A percentile compares a stretch with the other conserved stretches of the same genome.
Evolutionary conservation across 2,113 vertebrate genomes (phyloP).

Genomic region (Hypocryptadius cinnamomeus): DNA sequence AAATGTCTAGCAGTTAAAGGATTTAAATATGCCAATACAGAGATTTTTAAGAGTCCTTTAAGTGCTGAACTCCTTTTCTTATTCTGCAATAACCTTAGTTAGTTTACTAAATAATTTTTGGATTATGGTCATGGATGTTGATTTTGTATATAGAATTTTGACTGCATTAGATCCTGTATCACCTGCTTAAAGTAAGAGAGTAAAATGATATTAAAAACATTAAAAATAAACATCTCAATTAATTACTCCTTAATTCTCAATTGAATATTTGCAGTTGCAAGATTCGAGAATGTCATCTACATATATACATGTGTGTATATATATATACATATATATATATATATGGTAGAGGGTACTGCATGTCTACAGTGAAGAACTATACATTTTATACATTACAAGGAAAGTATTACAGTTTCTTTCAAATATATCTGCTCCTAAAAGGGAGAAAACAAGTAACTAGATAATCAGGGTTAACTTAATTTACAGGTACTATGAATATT

Average conservation of each 20-base stretch:
- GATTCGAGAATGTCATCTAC: neutral
- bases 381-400: neutral
- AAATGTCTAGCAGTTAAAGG: neutral
- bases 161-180: neutral
- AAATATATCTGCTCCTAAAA: neutral
- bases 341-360: neutral
- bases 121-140: neutral
- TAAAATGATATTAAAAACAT: neutral
- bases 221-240: neutral
- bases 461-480: neutral
- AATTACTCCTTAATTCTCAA: neutral
- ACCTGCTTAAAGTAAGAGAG: neutral
- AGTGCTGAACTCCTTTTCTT: neutral
- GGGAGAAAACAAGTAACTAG: neutral
- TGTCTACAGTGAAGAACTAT: neutral
- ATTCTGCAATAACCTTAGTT: neutral
- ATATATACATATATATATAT: neutral
- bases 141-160: neutral
- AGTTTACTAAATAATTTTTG: neutral
- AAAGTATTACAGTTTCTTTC: neutral
- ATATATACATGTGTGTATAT: neutral
- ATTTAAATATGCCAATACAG: neutral
- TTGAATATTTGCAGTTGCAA: neutral
- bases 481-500: neutral
- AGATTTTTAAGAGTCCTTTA: neutral